Evolutionary conservation across 2,888 invertebrate species (phyloP).

Genomic region (Gymnosoma rotundatum): DNA sequence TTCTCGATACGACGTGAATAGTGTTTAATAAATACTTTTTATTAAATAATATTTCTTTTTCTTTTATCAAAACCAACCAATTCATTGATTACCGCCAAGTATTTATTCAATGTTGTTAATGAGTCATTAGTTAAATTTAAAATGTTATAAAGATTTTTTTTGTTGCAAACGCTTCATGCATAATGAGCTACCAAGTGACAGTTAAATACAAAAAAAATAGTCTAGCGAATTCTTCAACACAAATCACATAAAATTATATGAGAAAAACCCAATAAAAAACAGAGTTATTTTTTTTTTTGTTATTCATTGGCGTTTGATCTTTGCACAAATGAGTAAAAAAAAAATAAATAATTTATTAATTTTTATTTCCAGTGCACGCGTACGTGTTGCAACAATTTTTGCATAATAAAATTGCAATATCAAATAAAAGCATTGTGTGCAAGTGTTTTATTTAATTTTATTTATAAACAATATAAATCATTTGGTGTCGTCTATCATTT

Average conservation of each 20-base stretch:
- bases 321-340: conserved; percentile 35
- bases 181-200: conserved; percentile 6
- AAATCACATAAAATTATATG: conserved; percentile 18
- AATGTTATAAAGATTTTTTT: background rate
- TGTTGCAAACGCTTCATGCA: background rate
- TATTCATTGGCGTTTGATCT: conserved; percentile 49
- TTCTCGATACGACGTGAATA: no score
- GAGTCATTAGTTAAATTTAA: conserved; percentile 47
- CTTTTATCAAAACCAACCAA: background rate
- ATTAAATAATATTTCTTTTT: no score
- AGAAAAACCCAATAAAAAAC: conserved; percentile 4
- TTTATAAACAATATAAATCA: conserved; percentile 53
- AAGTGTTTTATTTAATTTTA: conserved; percentile 37
- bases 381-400: conserved; percentile 57
- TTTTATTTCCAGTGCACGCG: conserved; percentile 55
- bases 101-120: conserved; percentile 16
- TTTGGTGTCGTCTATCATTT: conserved; percentile 50
- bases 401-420: conserved; percentile 63
- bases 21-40: no score
- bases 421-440: conserved; percentile 38
- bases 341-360: conserved; percentile 61
- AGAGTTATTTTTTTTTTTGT: conserved; percentile 4
- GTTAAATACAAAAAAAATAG: conserved; percentile 8
- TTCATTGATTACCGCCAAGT: background rate
- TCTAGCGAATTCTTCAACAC: conserved; percentile 33